phyloP scores from a whole-genome alignment of 2,888 invertebrate species.

The Arctia plantaginis region DNA sequence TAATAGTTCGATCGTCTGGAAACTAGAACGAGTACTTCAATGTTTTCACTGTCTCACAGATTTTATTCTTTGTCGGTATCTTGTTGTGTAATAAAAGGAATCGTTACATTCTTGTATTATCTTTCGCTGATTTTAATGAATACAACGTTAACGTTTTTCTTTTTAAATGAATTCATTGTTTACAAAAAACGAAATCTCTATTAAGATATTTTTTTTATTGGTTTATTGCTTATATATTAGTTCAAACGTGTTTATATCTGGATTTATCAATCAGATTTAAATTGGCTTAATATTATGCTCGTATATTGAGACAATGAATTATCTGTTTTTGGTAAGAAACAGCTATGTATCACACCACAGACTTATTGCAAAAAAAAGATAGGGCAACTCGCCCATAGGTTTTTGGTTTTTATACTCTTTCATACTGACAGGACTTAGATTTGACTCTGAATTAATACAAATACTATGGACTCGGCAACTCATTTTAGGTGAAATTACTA shows the following conservation, averaged over 20 bases:
- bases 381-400: no score
- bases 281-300: no score
- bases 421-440: neutral
- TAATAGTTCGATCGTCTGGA: conserved; percentile 13
- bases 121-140: neutral
- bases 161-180: no score
- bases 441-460: neutral
- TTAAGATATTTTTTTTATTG: no score
- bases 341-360: no score
- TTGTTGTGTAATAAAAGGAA: neutral
- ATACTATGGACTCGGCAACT: neutral
- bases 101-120: neutral
- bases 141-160: neutral
- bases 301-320: no score
- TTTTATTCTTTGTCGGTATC: neutral
- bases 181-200: no score
- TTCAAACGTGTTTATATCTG: no score
- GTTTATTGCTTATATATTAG: neutral
- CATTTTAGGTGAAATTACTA: neutral
- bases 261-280: no score
- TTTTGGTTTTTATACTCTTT: no score
- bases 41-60: neutral
- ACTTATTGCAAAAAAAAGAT: no score
- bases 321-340: no score
- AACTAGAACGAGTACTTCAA: neutral